Conservation (phyloP, 2,113 vertebrate genomes). For the Psilopsiagon aurifrons region DNA sequence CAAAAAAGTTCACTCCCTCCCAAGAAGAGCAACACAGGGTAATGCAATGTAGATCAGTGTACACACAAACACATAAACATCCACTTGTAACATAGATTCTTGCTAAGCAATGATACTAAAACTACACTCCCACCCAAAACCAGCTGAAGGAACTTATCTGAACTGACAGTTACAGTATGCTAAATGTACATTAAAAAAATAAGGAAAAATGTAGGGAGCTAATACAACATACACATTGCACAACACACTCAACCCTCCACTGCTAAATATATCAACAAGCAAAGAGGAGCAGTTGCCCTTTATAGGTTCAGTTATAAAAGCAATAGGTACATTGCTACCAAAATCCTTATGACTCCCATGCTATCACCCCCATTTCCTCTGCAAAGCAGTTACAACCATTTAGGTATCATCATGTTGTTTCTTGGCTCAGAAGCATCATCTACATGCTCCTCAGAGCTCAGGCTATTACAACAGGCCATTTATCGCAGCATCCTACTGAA, state of each 20-base stretch:
- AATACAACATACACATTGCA: neutral
- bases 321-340: neutral
- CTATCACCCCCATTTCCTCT: neutral
- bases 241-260: neutral
- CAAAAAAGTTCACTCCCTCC: neutral
- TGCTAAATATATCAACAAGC: neutral
- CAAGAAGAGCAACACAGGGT: neutral
- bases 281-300: neutral
- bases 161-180: neutral
- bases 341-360: neutral
- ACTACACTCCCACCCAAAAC: neutral
- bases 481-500: neutral
- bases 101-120: neutral
- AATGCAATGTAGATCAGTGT: neutral
- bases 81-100: neutral
- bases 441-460: neutral
- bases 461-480: neutral
- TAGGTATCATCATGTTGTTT: neutral
- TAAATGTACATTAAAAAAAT: neutral
- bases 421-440: neutral
- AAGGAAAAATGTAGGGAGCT: neutral
- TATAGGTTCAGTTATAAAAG: neutral
- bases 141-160: neutral
- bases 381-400: neutral
- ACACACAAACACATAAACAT: neutral